phyloP scores from a whole-genome alignment of 92 coral and sea anemone species.

The Scolanthus callimorphus region DNA sequence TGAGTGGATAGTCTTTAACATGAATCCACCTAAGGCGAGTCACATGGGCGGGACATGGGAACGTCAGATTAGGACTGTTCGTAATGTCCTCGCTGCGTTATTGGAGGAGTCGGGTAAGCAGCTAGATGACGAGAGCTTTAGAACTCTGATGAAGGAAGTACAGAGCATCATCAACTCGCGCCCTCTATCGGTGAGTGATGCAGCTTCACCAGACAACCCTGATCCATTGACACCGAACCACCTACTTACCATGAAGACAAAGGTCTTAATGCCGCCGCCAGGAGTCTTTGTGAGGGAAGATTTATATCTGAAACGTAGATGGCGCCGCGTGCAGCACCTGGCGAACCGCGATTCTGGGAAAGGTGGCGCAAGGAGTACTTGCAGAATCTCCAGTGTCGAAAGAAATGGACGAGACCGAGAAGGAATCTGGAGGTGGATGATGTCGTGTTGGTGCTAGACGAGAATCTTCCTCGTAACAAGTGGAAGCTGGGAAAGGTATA shows the following conservation, averaged over 20 bases:
- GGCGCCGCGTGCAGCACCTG: slow-evolving; percentile 42
- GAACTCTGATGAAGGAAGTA: slow-evolving; percentile 27
- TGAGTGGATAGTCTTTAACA: slow-evolving; percentile 22
- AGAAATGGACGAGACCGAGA: slow-evolving; percentile 24
- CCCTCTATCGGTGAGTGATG: slow-evolving; percentile 26
- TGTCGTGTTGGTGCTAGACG: too few species aligned
- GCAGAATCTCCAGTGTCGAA: slow-evolving; percentile 4
- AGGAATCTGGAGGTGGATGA: slow-evolving; percentile 23
- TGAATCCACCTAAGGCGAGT: slow-evolving; percentile 46
- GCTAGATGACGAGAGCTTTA: slow-evolving; percentile 23
- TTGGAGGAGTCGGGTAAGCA: slow-evolving; percentile 18
- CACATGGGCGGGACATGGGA: too few species aligned
- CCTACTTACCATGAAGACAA: too few species aligned
- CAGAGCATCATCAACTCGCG: slow-evolving; percentile 19
- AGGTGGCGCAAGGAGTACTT: slow-evolving; percentile 26
- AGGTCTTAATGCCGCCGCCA: slow-evolving; percentile 26
- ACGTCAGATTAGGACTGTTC: too few species aligned
- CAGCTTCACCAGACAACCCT: too few species aligned
- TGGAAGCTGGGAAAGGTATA: too few species aligned
- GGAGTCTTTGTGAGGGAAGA: slow-evolving; percentile 24
- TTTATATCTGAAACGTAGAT: slow-evolving; percentile 34
- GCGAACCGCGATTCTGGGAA: slow-evolving; percentile 28
- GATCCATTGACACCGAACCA: too few species aligned
- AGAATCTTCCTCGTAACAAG: too few species aligned
- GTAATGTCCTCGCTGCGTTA: too few species aligned